These are phyloP conservation scores for Himalopsyche tibetana DNA, from an alignment of 2,888 invertebrate species.

Conservation along the genomic window DNA sequence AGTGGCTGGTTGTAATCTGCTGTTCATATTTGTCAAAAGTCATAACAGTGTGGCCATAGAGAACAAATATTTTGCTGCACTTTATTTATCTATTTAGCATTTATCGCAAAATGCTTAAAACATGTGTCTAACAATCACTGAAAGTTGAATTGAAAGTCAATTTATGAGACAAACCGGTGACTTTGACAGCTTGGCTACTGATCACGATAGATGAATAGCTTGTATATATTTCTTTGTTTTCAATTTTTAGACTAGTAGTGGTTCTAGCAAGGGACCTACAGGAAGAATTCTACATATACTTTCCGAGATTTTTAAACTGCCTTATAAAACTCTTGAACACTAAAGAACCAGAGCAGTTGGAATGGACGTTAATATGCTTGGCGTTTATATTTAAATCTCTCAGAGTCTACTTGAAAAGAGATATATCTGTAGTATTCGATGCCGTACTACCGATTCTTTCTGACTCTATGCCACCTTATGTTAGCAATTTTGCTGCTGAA, in stretches of 20 bases:
- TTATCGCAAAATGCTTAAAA: no score
- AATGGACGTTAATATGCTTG: conserved; percentile 90
- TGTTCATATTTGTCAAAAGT: no score
- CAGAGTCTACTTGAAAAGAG: conserved; percentile 88
- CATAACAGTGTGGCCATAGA: no score
- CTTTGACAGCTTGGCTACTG: not conserved
- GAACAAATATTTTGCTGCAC: no score
- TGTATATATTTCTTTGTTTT: conserved; percentile 51
- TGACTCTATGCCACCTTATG: conserved; percentile 86
- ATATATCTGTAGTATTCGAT: conserved; percentile 84
- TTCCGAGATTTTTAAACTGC: conserved; percentile 84
- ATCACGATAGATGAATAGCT: no score
- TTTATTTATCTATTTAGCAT: no score
- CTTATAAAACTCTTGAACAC: conserved; percentile 84
- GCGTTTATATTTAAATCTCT: conserved; percentile 94
- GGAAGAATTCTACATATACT: conserved; percentile 92
- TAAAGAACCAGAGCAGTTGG: conserved; percentile 89
- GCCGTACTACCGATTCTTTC: conserved; percentile 86
- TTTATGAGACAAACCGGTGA: no score
- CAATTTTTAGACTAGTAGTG: conserved; percentile 83
- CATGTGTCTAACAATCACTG: no score
- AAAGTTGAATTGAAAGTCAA: no score
- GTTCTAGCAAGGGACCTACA: conserved; percentile 92
- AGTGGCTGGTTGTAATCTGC: no score
- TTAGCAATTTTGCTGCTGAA: conserved; percentile 96